phyloP scores from a whole-genome alignment of 2,888 invertebrate species.

The Chymomyza caudatula region DNA sequence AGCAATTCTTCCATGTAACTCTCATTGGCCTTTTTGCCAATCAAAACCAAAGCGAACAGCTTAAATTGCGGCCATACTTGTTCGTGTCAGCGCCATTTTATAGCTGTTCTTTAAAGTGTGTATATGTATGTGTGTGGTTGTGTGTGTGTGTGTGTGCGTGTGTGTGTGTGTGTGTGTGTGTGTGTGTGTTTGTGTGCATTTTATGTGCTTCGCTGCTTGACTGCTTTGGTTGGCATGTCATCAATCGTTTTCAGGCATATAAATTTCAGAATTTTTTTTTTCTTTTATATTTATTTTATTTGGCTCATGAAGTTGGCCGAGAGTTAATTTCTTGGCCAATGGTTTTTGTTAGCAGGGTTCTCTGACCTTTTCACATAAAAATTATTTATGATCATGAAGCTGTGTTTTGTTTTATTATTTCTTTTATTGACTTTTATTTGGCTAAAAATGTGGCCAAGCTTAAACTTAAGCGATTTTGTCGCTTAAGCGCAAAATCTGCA shows the following conservation, averaged over 20 bases:
- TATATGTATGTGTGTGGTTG: neutral
- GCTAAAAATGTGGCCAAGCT: constrained; percentile 16
- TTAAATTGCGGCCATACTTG: neutral
- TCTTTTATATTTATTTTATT: constrained; percentile 39
- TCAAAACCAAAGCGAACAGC: neutral
- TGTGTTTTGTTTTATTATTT: constrained; percentile 13
- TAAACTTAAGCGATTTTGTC: no score
- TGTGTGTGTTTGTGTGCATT: neutral
- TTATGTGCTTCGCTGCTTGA: constrained; percentile 8
- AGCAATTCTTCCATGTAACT: neutral
- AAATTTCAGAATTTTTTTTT: constrained; percentile 34
- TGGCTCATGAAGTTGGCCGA: neutral
- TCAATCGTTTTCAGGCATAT: constrained; percentile 49
- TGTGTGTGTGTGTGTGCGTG: neutral
- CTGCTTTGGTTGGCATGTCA: constrained; percentile 24
- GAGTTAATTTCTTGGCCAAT: constrained; percentile 62
- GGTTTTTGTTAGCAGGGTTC: neutral
- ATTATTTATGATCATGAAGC: constrained; percentile 57
- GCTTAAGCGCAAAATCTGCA: no score
- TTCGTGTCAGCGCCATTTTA: constrained; percentile 3
- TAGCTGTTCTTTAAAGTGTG: neutral
- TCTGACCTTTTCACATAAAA: constrained; percentile 39
- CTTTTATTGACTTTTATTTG: constrained; percentile 40
- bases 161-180: neutral
- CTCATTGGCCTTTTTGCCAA: neutral